A percentile compares a stretch with the other conserved stretches of the same genome.
phyloP scores from a whole-genome alignment of 1,140 invertebrate genomes.

The Lordiphosa stackelbergi region DNA sequence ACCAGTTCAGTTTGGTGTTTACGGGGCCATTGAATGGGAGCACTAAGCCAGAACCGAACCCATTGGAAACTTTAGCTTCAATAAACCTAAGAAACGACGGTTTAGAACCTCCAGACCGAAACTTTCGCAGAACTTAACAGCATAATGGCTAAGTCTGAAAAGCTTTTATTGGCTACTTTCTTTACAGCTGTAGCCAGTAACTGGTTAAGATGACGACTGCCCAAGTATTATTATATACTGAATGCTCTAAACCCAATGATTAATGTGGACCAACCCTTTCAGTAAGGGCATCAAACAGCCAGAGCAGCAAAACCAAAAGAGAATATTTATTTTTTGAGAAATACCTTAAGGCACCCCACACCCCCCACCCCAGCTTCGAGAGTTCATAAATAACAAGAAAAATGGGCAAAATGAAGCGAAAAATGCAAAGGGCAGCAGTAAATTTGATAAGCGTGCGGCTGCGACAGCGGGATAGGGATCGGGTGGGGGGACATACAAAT shows the following conservation, averaged over 20 bases:
- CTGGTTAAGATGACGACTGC: too few species aligned
- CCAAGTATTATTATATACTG: too few species aligned
- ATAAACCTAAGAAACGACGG: too few species aligned
- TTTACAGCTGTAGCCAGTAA: too few species aligned
- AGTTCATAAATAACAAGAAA: conserved; percentile 70
- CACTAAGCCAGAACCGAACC: too few species aligned
- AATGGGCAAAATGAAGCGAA: conserved; percentile 56
- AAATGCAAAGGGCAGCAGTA: conserved; percentile 44
- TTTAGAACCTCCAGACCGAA: too few species aligned
- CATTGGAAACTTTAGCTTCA: too few species aligned
- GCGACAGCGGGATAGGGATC: conserved; percentile 6
- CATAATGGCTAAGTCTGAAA: too few species aligned
- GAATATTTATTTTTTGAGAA: conserved; percentile 71
- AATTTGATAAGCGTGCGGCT: conserved; percentile 57
- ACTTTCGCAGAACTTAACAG: too few species aligned
- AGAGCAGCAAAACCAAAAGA: conserved; percentile 36
- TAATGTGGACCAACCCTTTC: conserved; percentile 15
- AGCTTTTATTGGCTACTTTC: too few species aligned
- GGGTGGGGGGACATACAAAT: conserved; percentile 31
- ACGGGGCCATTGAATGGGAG: too few species aligned
- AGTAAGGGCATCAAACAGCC: conserved; percentile 18
- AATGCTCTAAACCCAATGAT: neutral
- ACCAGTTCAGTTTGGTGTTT: too few species aligned
- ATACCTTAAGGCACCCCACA: conserved; percentile 55
- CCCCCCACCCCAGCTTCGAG: conserved; percentile 32